Percentiles rank a stretch among this genome's conserved stretches.
phyloP scores from a whole-genome alignment of 2,797 vertebrate genomes.

The Tadarida brasiliensis region DNA sequence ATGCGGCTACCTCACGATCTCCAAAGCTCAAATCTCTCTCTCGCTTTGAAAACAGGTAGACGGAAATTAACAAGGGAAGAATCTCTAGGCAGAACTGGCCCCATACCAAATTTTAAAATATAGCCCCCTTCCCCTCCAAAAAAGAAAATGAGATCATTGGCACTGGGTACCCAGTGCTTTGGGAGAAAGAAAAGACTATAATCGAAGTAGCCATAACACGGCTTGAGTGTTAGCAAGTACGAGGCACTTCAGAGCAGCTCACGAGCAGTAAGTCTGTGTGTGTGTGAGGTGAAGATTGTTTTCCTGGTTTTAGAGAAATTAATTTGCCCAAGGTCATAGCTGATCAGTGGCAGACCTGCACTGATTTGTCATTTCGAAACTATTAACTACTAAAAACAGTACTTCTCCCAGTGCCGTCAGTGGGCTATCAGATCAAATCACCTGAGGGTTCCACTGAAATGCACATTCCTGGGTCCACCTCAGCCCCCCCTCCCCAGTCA shows the following conservation, averaged over 20 bases:
- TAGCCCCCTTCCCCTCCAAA: rapidly evolving
- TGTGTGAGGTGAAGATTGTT: background rate
- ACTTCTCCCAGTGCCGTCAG: background rate
- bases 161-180: background rate
- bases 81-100: background rate
- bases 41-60: background rate
- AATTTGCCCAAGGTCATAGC: background rate
- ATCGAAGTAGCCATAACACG: background rate
- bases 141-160: background rate
- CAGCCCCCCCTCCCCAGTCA: background rate
- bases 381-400: background rate
- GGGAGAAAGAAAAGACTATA: no score
- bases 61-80: background rate
- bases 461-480: no score
- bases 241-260: background rate
- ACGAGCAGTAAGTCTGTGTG: background rate
- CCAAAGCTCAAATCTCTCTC: background rate
- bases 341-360: background rate
- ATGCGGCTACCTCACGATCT: background rate
- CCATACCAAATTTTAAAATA: background rate
- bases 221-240: background rate
- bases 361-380: background rate
- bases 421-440: background rate
- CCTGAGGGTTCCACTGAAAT: background rate
- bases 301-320: background rate